Percentiles rank a stretch among this genome's conserved stretches.
These are phyloP conservation scores for Drosophila meridionalis DNA, from an alignment of 2,888 invertebrate species.

Conservation along the genomic window DNA sequence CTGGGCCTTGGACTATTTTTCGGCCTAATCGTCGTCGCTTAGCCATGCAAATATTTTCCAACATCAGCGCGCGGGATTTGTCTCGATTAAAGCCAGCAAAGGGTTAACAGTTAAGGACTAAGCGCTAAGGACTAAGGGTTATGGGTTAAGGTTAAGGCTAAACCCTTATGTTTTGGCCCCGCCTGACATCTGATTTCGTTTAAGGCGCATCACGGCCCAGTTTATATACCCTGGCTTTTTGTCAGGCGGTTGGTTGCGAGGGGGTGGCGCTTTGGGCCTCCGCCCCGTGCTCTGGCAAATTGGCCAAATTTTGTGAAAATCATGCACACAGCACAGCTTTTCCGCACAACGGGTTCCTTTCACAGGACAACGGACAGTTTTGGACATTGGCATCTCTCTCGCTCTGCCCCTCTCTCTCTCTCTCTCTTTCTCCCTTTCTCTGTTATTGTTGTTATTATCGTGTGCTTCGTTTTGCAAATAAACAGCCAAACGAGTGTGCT, in stretches of 20 bases:
- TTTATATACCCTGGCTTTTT: slow-evolving; percentile 21
- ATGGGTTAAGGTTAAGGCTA: slow-evolving; percentile 28
- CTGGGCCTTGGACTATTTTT: slow-evolving; percentile 31
- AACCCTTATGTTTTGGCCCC: slow-evolving; percentile 19
- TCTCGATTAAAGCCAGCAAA: slow-evolving; percentile 54
- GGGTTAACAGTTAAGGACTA: slow-evolving; percentile 21
- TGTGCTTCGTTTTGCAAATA: slow-evolving; percentile 75
- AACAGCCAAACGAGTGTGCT: slow-evolving; percentile 78
- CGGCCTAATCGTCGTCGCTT: slow-evolving; percentile 73
- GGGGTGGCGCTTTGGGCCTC: not conserved
- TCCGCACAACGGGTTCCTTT: slow-evolving; percentile 35
- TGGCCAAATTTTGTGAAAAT: slow-evolving; percentile 82
- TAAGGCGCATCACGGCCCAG: slow-evolving; percentile 27
- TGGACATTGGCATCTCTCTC: slow-evolving; percentile 28
- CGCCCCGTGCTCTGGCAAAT: slow-evolving; percentile 53
- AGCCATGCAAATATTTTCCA: slow-evolving; percentile 80
- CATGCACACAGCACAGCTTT: slow-evolving; percentile 65
- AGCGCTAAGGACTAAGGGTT: slow-evolving; percentile 23
- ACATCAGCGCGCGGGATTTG: slow-evolving; percentile 58
- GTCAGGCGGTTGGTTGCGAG: not conserved
- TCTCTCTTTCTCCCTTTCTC: slow-evolving; percentile 19
- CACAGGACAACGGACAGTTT: slow-evolving; percentile 41
- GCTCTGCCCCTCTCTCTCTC: not conserved
- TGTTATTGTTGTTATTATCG: slow-evolving; percentile 77
- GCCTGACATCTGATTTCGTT: slow-evolving; percentile 66